Evolutionary conservation across 2,113 vertebrate genomes (phyloP).

Genomic region (Chinchilla lanigera): DNA sequence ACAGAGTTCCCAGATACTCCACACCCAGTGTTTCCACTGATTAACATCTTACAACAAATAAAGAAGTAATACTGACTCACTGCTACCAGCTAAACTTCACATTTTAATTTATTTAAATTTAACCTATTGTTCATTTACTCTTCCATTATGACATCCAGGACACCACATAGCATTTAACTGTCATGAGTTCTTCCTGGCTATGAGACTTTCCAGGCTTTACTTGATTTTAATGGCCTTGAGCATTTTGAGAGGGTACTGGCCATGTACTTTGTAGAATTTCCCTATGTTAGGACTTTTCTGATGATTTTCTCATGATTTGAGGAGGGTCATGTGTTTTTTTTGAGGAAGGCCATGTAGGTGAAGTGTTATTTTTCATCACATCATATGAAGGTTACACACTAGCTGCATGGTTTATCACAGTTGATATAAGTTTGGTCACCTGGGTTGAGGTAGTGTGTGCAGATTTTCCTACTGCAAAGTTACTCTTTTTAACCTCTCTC

Average conservation of each 20-base stretch:
- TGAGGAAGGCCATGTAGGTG: not conserved
- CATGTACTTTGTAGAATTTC: not conserved
- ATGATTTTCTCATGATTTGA: not conserved
- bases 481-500: not conserved
- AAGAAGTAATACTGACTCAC: not conserved
- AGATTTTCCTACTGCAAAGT: not conserved
- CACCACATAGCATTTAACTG: not conserved
- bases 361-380: not conserved
- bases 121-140: not conserved
- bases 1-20: not conserved
- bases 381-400: not conserved
- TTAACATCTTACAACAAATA: not conserved
- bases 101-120: not conserved
- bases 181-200: not conserved
- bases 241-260: not conserved
- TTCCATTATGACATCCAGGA: not conserved
- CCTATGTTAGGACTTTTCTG: not conserved
- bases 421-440: not conserved
- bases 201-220: not conserved
- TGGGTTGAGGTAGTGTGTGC: not conserved
- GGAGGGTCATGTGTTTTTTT: not conserved
- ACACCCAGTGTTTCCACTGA: not conserved
- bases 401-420: not conserved
- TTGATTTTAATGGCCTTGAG: constrained; percentile 9
- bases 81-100: not conserved